Conservation (phyloP, 2,888 invertebrate species). For the Electrophaes corylata region DNA sequence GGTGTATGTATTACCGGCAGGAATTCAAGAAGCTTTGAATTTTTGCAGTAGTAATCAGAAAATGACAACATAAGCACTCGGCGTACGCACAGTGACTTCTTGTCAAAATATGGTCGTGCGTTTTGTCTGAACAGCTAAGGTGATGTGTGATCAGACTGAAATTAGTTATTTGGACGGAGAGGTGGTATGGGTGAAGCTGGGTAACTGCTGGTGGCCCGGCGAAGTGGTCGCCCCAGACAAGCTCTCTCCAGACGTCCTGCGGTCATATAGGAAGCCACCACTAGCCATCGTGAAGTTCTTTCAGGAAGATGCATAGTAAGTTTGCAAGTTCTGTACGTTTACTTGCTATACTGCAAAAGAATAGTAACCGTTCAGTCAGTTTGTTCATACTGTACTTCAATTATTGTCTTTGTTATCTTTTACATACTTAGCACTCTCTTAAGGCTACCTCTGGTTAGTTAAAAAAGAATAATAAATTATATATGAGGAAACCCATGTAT, state of each 20-base stretch:
- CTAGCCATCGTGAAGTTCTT: conserved; percentile 93
- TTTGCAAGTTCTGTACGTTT: conserved; percentile 39
- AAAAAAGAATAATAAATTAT: neutral
- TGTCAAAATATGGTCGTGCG: conserved; percentile 81
- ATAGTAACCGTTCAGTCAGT: neutral
- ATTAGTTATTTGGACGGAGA: conserved; percentile 89
- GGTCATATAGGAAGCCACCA: conserved; percentile 88
- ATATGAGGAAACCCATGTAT: conserved; percentile 2
- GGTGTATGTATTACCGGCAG: conserved; percentile 43
- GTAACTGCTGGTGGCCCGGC: conserved; percentile 94
- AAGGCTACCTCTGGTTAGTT: neutral
- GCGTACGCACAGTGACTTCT: conserved; percentile 67
- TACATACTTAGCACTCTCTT: conserved; percentile 23
- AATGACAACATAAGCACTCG: conserved; percentile 69
- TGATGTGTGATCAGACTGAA: conserved; percentile 89
- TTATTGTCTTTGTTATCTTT: conserved; percentile 46
- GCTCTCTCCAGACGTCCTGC: conserved; percentile 87
- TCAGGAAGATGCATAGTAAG: conserved; percentile 93
- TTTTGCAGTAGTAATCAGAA: conserved; percentile 45
- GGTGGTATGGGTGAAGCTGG: conserved; percentile 93
- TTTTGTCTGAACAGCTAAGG: conserved; percentile 72
- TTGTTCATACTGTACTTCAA: neutral
- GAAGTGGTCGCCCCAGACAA: conserved; percentile 87
- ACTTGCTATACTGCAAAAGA: conserved; percentile 7
- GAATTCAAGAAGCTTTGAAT: conserved; percentile 43